phyloP scores from a whole-genome alignment of 2,888 invertebrate genomes.

The Plusia festucae region DNA sequence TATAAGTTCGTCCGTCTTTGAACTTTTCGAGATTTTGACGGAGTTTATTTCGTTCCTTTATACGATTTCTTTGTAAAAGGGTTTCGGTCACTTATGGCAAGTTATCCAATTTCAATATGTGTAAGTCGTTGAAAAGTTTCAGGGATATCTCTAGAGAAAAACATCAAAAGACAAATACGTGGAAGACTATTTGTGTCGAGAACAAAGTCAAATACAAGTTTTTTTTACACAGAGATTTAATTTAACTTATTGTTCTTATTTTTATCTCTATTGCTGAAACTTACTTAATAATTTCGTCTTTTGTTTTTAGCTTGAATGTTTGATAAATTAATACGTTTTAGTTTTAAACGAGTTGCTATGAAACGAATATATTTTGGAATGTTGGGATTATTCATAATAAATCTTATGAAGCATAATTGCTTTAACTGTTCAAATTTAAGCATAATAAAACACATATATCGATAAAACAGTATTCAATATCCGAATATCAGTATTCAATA shows the following conservation, averaged over 20 bases:
- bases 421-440: not conserved
- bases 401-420: not conserved
- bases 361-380: too few relatives aligned
- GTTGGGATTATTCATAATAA: not conserved
- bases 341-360: too few relatives aligned
- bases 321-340: too few relatives aligned
- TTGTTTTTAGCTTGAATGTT: too few relatives aligned
- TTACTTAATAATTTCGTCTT: not conserved
- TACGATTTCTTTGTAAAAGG: slow-evolving; percentile 46
- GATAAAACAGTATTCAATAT: not conserved
- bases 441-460: not conserved
- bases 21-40: slow-evolving; percentile 35
- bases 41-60: slow-evolving; percentile 38
- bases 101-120: slow-evolving; percentile 52
- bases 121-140: slow-evolving; percentile 33
- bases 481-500: not conserved
- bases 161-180: slow-evolving; percentile 8
- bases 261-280: not conserved
- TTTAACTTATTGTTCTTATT: not conserved
- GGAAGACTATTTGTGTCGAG: slow-evolving; percentile 10
- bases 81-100: slow-evolving; percentile 39
- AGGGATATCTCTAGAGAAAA: slow-evolving; percentile 6
- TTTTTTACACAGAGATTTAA: slow-evolving; percentile 9
- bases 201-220: slow-evolving; percentile 18
- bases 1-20: slow-evolving; percentile 43